Base-by-base conservation (phyloP, 2,113 vertebrate species). In the Stegastes partitus region DNA sequence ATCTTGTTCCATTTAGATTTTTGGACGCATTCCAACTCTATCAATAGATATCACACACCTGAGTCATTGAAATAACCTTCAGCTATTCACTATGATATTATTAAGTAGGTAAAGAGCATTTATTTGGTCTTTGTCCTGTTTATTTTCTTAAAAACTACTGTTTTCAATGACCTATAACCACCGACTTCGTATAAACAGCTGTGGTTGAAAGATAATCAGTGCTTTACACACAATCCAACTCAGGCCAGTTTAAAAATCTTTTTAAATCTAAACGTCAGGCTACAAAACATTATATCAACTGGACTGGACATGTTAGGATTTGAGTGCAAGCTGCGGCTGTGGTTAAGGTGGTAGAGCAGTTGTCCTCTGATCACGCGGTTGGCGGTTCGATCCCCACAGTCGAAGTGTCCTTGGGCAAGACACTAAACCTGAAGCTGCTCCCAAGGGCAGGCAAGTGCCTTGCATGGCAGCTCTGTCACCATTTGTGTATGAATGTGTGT, bases 11-110 rank as follows among this genome's bases (percentile, higher is more conserved):
- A 22, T 47, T 49, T 11, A 51, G 10, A 50, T 65, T 26, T 31
- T 1, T 78, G 61, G 81, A 59, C 2, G 14, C 44, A 12, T 4
- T 58, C 49, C 81, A 64, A 39, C 18, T 21, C 57, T 70, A 55
- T 85, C 66, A 54, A 77, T 49, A 57, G 9, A n/a, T 14, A 22
- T 56, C 63, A 39, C 10, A 25, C 28, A 45, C 31, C 45, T 5
- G 62, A 68, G 78, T 79, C 54, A 19, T 78, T 87, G 23, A 71
- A 53, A 79, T 57, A 56, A 74, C 82, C 76, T 80, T 85, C 73
- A 81, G 72, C n/a, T 50, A 3, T 22, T 11, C 18, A 25, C 12
- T 6, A 0, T 1, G 25, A 14, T 23, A 47, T 59, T 15, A 42
- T 0, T 49, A 21, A 56, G 63, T 42, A 39, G 2, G 15, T 75